phyloP scores from a whole-genome alignment of 1,140 invertebrate species.

The Coptotermes formosanus region DNA sequence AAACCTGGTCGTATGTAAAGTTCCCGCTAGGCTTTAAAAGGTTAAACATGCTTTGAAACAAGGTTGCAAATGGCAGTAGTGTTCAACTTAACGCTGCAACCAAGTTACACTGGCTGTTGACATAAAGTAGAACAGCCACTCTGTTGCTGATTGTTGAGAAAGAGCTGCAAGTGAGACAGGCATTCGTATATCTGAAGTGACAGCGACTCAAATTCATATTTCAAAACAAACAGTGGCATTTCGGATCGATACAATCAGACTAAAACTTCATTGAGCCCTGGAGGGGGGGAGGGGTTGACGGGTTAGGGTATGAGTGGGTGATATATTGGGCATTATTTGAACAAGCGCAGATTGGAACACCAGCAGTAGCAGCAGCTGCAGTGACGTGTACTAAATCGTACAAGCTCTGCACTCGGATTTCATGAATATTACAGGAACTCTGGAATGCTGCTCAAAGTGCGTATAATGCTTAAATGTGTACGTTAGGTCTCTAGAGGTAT shows the following conservation, averaged over 20 bases:
- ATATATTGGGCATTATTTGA: neutral
- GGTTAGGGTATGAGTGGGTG: neutral
- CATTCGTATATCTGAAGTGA: neutral
- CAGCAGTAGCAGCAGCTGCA: neutral
- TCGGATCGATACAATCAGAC: conserved; percentile 2
- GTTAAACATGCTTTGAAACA: neutral
- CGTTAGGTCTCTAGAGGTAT: neutral
- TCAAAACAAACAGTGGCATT: neutral
- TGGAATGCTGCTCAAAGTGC: neutral
- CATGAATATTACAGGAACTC: neutral
- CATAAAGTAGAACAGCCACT: neutral
- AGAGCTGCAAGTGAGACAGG: neutral
- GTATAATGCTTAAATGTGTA: neutral
- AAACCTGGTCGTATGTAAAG: no score
- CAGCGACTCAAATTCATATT: neutral
- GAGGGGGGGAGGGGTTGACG: neutral
- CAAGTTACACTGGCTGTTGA: neutral
- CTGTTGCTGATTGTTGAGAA: neutral
- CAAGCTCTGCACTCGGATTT: neutral
- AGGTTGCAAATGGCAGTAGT: neutral
- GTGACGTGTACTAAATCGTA: neutral
- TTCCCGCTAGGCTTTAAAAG: no score
- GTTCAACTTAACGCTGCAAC: neutral
- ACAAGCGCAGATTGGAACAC: neutral
- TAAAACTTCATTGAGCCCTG: conserved; percentile 9